phyloP scores from a whole-genome alignment of 2,113 vertebrate species.

The Gadus macrocephalus region DNA sequence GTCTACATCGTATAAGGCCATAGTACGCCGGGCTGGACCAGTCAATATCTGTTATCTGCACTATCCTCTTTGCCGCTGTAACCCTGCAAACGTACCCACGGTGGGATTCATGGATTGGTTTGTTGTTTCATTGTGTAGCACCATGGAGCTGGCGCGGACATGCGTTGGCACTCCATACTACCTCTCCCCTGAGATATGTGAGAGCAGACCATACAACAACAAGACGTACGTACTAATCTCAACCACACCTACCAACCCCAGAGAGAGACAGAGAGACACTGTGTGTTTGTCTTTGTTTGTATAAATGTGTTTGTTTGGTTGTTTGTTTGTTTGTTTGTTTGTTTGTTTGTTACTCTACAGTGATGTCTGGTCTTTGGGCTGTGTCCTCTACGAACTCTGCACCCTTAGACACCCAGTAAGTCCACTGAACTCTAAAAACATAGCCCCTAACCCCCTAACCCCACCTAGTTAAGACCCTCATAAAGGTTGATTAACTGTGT shows the following conservation, averaged over 20 bases:
- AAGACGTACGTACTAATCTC: constrained; percentile 77
- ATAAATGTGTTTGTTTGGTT: neutral
- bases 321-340: constrained; percentile 4
- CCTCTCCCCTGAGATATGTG: constrained; percentile 92
- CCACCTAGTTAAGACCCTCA: neutral
- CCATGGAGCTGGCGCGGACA: constrained; percentile 83
- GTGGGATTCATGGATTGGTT: too few relatives aligned
- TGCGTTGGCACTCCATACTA: constrained; percentile 90
- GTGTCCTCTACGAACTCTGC: constrained; percentile 87
- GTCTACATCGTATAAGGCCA: too few relatives aligned
- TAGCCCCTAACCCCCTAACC: neutral
- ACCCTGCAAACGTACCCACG: too few relatives aligned
- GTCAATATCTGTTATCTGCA: too few relatives aligned
- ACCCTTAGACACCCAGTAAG: constrained; percentile 86
- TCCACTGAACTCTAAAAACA: constrained; percentile 14
- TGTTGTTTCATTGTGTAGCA: constrained; percentile 62
- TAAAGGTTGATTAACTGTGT: neutral
- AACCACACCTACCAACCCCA: neutral
- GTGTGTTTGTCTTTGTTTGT: constrained; percentile 22
- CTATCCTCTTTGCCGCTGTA: too few relatives aligned
- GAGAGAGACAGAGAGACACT: neutral
- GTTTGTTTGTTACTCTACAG: constrained; percentile 58
- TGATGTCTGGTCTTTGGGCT: constrained; percentile 91
- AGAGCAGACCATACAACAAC: constrained; percentile 89
- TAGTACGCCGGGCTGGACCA: too few relatives aligned